Conservation (phyloP, 2,888 invertebrate genomes). For the Diogma glabrata region DNA sequence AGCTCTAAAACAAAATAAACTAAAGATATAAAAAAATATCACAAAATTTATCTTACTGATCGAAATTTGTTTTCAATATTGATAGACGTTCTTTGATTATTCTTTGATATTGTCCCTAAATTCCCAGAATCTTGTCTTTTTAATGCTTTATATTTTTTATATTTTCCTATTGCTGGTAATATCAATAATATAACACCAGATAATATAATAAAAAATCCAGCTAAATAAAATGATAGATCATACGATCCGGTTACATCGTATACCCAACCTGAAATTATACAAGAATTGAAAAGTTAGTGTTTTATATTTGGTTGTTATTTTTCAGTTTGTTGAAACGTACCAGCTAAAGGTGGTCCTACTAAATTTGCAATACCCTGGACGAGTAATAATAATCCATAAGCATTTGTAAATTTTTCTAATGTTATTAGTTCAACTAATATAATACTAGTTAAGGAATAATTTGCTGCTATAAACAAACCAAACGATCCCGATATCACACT, state of each 20-base stretch:
- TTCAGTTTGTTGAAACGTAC: conserved; percentile 48
- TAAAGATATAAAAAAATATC: too few species aligned
- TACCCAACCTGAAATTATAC: conserved; percentile 55
- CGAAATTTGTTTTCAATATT: too few species aligned
- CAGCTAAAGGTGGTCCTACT: conserved; percentile 80
- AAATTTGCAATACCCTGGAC: conserved; percentile 86
- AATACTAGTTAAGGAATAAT: conserved; percentile 83
- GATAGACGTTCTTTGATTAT: too few species aligned
- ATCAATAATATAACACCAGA: conserved; percentile 21
- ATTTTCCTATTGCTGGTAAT: conserved; percentile 19
- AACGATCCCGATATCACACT: conserved; percentile 62
- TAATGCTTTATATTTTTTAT: conserved; percentile 27
- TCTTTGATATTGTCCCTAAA: too few species aligned
- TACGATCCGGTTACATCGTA: conserved; percentile 67
- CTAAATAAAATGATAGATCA: conserved; percentile 67
- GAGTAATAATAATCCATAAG: conserved; percentile 75
- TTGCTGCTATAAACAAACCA: conserved; percentile 83
- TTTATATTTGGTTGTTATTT: too few species aligned
- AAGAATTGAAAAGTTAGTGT: conserved; percentile 11
- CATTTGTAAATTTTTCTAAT: conserved; percentile 82
- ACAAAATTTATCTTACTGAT: too few species aligned
- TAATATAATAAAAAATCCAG: conserved; percentile 58
- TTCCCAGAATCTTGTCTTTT: conserved; percentile 13
- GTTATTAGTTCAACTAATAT: conserved; percentile 82
- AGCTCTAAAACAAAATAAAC: too few species aligned